phyloP scores from a whole-genome alignment of 2,113 vertebrate genomes.

The Delphinapterus leucas region DNA sequence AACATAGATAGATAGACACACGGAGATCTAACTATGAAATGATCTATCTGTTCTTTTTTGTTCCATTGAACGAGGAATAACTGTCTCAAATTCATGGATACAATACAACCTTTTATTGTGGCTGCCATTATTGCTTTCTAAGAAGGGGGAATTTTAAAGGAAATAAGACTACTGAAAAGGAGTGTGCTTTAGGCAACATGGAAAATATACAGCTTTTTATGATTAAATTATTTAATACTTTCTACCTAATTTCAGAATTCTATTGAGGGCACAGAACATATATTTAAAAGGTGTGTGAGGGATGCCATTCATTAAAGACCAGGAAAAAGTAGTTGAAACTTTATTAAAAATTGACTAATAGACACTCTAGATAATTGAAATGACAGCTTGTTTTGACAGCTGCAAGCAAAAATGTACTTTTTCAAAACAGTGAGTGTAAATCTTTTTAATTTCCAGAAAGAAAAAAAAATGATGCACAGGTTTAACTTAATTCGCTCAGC shows the following conservation, averaged over 20 bases:
- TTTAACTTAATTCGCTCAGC: slow-evolving; percentile 79
- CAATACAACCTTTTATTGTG: neutral
- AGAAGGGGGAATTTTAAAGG: neutral
- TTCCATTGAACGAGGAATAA: neutral
- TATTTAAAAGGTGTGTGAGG: slow-evolving; percentile 81
- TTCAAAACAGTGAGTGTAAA: slow-evolving; percentile 82
- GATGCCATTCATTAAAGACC: slow-evolving; percentile 80
- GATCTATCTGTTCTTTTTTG: neutral
- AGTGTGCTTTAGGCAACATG: slow-evolving; percentile 15
- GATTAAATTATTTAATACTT: slow-evolving; percentile 79
- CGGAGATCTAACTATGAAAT: neutral
- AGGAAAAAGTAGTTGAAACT: slow-evolving; percentile 79
- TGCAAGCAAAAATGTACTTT: slow-evolving; percentile 80
- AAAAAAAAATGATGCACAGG: slow-evolving; percentile 73
- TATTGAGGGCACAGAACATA: slow-evolving; percentile 67
- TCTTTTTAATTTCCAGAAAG: slow-evolving; percentile 81
- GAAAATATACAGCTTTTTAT: slow-evolving; percentile 71
- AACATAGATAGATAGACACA: neutral
- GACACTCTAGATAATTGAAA: slow-evolving; percentile 83
- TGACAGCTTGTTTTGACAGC: slow-evolving; percentile 87
- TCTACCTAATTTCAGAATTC: slow-evolving; percentile 78
- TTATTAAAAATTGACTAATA: slow-evolving; percentile 87
- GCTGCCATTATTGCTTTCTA: neutral
- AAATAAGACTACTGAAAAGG: neutral
- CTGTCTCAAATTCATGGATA: neutral